phyloP scores from a whole-genome alignment of 1,140 invertebrate genomes.

The Drosophila arawakana region DNA sequence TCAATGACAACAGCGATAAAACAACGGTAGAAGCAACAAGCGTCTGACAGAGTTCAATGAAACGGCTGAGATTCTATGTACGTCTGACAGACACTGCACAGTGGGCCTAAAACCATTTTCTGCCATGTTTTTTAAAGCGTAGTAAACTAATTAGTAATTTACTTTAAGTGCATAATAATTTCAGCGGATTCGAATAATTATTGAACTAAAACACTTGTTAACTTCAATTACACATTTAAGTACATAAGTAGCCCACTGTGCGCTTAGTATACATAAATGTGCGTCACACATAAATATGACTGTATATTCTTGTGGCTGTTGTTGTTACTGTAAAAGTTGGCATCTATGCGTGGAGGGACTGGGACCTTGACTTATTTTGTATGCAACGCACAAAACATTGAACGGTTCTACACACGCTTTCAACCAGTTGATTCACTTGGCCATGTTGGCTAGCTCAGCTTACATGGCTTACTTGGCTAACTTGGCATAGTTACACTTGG shows the following conservation, averaged over 20 bases:
- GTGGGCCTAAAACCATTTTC: background rate
- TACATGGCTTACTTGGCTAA: background rate
- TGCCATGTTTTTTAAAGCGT: background rate
- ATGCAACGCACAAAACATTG: constrained; percentile 58
- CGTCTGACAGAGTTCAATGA: constrained; percentile 68
- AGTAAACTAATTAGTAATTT: background rate
- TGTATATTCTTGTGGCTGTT: background rate
- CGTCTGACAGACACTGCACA: constrained; percentile 21
- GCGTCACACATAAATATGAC: constrained; percentile 43
- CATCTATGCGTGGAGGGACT: constrained; percentile 20
- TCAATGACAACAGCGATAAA: background rate
- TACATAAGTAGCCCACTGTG: constrained; percentile 12
- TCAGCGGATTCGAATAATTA: background rate
- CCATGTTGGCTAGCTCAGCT: constrained; percentile 13
- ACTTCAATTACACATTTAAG: background rate
- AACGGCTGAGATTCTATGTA: constrained; percentile 22
- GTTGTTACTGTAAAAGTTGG: constrained; percentile 31
- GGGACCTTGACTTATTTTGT: constrained; percentile 78
- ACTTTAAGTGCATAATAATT: background rate
- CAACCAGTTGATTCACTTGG: constrained; percentile 20
- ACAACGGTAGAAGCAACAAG: constrained; percentile 37
- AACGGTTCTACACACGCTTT: constrained; percentile 46
- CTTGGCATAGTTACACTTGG: background rate
- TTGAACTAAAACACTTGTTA: no score
- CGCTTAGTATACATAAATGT: constrained; percentile 8